Conservation (phyloP, 2,113 vertebrate genomes). For the Cyanistes caeruleus region DNA sequence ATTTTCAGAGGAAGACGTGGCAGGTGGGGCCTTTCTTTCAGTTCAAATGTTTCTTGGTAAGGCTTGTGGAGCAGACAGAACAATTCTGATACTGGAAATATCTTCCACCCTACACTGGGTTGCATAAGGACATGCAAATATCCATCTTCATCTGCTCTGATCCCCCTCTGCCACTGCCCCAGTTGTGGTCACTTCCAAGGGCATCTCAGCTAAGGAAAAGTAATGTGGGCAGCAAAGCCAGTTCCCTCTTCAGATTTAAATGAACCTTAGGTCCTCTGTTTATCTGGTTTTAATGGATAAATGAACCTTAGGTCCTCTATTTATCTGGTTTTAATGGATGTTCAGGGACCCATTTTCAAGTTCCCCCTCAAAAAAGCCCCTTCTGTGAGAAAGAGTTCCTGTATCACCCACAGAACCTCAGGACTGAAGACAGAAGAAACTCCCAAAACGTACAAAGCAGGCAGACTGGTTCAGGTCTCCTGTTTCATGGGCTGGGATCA, state of each 20-base stretch:
- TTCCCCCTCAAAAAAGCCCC: neutral
- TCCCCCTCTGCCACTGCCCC: neutral
- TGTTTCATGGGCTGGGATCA: neutral
- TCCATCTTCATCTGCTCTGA: neutral
- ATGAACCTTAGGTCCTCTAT: neutral
- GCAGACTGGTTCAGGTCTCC: neutral
- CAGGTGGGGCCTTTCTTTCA: neutral
- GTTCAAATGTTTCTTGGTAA: neutral
- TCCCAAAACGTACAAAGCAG: rapidly evolving
- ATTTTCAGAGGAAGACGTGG: neutral
- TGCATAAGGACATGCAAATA: neutral
- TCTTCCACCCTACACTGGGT: neutral
- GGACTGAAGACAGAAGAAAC: neutral
- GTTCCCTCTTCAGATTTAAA: neutral
- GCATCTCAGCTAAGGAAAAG: neutral
- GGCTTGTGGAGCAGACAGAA: neutral
- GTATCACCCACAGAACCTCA: neutral
- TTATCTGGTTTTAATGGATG: neutral
- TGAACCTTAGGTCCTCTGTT: neutral
- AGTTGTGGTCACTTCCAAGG: rapidly evolving
- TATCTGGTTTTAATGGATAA: neutral
- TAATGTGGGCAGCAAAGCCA: neutral
- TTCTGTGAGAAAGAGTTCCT: neutral
- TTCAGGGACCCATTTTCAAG: neutral
- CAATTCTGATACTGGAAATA: neutral